A percentile compares a stretch with the other conserved stretches of the same genome.
Evolutionary conservation across 2,797 vertebrate genomes (phyloP).

Genomic region (Manis javanica): DNA sequence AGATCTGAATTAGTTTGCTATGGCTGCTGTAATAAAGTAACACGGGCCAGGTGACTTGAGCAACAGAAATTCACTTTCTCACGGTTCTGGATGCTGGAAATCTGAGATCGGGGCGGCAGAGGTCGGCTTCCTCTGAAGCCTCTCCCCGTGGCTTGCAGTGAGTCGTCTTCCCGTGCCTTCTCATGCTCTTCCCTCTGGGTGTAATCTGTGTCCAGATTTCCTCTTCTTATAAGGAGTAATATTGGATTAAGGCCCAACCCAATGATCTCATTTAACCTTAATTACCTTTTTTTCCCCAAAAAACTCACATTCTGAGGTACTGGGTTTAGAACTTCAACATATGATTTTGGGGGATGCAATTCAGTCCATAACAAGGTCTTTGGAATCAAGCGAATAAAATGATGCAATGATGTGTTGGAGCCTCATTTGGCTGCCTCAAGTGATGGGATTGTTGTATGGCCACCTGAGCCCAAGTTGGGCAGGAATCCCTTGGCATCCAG

Average conservation of each 20-base stretch:
- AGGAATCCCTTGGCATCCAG: neutral
- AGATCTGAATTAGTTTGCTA: rapidly evolving
- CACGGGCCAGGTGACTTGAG: neutral
- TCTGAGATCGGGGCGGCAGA: neutral
- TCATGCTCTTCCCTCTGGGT: neutral
- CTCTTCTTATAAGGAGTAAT: neutral
- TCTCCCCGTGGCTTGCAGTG: neutral
- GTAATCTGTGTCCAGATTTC: neutral
- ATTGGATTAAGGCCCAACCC: neutral
- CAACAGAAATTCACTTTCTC: neutral
- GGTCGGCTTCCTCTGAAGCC: neutral
- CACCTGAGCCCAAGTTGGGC: neutral
- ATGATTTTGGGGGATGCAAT: neutral
- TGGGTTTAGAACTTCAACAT: neutral
- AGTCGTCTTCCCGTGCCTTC: neutral
- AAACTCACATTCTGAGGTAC: neutral
- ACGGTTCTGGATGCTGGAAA: neutral
- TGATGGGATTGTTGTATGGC: neutral
- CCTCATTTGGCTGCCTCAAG: neutral
- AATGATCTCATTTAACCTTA: neutral
- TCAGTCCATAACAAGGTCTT: neutral
- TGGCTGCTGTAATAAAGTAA: no score
- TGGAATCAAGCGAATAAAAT: neutral
- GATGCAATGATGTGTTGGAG: neutral
- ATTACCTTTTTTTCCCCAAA: neutral